Conservation (phyloP, 2,113 vertebrate species). For the Melierax canorus region DNA sequence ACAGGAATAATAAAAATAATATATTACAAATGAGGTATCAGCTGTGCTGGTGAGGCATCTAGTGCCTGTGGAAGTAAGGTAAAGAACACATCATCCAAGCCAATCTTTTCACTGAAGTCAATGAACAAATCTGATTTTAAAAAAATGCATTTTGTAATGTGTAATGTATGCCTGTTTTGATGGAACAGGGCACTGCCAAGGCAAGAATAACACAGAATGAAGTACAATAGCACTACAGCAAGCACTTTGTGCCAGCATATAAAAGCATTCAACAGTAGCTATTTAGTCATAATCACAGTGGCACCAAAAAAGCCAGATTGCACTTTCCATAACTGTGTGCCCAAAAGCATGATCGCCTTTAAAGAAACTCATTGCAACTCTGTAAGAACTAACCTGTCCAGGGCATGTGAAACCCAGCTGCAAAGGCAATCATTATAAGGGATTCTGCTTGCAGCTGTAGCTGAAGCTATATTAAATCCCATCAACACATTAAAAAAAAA, state of each 20-base stretch:
- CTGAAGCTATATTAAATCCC: too few species aligned
- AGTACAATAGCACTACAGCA: not conserved
- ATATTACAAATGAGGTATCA: not conserved
- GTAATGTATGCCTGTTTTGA: not conserved
- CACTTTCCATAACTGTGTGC: too few species aligned
- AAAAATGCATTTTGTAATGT: not conserved
- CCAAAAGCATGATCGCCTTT: too few species aligned
- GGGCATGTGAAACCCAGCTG: too few species aligned
- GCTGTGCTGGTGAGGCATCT: not conserved
- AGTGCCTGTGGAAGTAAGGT: not conserved
- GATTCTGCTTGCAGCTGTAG: too few species aligned
- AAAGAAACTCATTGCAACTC: too few species aligned
- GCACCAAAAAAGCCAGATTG: too few species aligned
- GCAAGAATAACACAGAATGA: not conserved
- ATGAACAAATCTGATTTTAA: not conserved
- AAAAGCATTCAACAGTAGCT: not conserved
- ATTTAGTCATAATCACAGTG: not conserved
- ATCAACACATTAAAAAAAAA: too few species aligned
- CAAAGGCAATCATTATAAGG: too few species aligned
- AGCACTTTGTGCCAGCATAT: not conserved
- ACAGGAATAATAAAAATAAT: not conserved
- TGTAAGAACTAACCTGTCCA: too few species aligned
- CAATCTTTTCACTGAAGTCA: not conserved
- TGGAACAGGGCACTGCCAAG: not conserved
- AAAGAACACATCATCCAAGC: not conserved